Base-by-base conservation (phyloP, 2,888 invertebrate species). In the Drosophila gaucha region DNA sequence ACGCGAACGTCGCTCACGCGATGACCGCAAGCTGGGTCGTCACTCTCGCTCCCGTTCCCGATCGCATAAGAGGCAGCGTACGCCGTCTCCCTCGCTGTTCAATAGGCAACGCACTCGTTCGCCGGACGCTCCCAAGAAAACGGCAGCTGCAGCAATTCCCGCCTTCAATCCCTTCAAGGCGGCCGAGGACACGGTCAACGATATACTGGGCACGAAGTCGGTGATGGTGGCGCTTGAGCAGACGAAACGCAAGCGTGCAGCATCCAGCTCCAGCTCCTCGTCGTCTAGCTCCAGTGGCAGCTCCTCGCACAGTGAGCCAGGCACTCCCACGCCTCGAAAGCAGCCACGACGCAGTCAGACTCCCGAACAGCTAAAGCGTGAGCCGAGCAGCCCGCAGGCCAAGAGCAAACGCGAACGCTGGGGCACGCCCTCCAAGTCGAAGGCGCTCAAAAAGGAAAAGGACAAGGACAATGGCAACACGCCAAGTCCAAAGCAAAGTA, bases 141-240 rank as follows among this genome's bases (percentile, higher is more conserved):
- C 47, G 4, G n/a, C 67, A 9, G n/a, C 41, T 5, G n/a, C 36
- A 1, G 22, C 46, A 0, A 41, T 50, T 4, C 74, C 67, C 9
- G 82, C 85, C 9, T 89, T 89, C 22, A 89, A 89, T 82, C 89
- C 89, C 0, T 89, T 89, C 22, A 89, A 89, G 64, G 76, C 78
- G 20, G 79, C 77, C 55, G 87, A 85, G 33, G 85, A 80, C 20
- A 75, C 80, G 3, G 82, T 80, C 6, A 87, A 85, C 20, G 87
- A 83, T 46, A 82, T 85, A 46, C 54, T 86, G 4, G 85, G 85
- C 31, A 85, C 74, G 14, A 84, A 75, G 55, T 80, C 83, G 26
- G 80, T 86, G 6, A 80, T 82, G 59, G 82, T 83, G 35, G 85
- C 72, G 10, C 60, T 84, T 9, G 80, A 84, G 55, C 68, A 83